phyloP scores from a whole-genome alignment of 2,797 vertebrate genomes.

The Stomatorhinus walkeri region DNA sequence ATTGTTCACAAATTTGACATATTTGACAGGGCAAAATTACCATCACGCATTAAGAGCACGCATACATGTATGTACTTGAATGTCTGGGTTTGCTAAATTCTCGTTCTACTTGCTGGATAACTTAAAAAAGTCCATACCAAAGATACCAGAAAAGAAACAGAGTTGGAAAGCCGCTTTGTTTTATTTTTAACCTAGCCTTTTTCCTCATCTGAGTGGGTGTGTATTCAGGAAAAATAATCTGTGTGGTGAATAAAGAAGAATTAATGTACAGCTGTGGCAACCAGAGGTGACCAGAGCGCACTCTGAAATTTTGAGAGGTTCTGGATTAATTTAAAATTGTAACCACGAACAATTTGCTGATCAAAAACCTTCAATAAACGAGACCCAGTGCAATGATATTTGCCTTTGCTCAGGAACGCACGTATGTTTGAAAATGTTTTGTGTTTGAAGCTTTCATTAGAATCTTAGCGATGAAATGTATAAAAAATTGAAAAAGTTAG shows the following conservation, averaged over 20 bases:
- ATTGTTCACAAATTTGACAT: conserved; percentile 22
- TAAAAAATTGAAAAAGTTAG: neutral
- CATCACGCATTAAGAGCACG: conserved; percentile 22
- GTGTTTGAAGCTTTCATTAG: neutral
- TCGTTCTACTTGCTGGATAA: neutral
- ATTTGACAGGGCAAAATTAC: conserved; percentile 27
- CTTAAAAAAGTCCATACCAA: conserved; percentile 8
- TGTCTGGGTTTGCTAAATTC: conserved; percentile 18
- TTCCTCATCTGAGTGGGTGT: neutral
- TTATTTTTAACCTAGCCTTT: neutral
- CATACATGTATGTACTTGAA: conserved; percentile 14
- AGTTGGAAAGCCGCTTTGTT: conserved; percentile 26
- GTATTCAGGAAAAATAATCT: neutral
- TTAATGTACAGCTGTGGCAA: neutral
- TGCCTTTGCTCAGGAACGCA: neutral
- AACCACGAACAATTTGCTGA: neutral
- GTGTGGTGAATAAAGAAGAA: neutral
- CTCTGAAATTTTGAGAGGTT: neutral
- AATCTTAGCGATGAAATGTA: neutral
- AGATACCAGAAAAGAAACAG: conserved; percentile 14
- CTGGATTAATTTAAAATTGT: neutral
- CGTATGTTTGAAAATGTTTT: neutral
- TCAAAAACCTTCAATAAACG: neutral
- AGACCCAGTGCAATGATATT: neutral
- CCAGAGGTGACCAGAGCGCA: neutral